These are phyloP conservation scores for Salvelinus sp. DNA, from an alignment of 2,113 vertebrate genomes.

Conservation along the genomic window DNA sequence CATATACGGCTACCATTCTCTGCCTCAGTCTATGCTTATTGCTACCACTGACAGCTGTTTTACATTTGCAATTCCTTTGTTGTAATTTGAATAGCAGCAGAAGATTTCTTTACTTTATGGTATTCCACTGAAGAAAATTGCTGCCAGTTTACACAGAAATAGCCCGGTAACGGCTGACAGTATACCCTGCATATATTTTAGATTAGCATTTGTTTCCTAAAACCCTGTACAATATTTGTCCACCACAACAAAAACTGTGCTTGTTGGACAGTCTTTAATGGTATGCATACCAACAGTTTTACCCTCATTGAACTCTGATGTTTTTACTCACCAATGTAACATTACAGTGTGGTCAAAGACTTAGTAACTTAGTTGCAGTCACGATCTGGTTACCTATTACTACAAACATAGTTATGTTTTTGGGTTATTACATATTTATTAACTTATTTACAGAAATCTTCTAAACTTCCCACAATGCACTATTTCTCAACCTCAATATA, in stretches of 20 bases:
- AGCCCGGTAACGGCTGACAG: too few species aligned
- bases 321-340: too few species aligned
- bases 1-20: not conserved
- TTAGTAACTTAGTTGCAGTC: too few species aligned
- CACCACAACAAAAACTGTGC: not conserved
- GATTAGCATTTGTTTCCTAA: not conserved
- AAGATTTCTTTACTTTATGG: not conserved
- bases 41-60: not conserved
- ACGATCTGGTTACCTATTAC: too few species aligned
- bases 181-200: not conserved
- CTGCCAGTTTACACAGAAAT: too few species aligned
- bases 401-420: too few species aligned
- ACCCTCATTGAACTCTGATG: not conserved
- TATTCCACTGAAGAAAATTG: too few species aligned
- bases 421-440: too few species aligned
- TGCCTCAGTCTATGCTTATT: not conserved
- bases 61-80: not conserved
- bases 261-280: not conserved
- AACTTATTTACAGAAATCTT: too few species aligned
- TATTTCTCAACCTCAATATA: too few species aligned
- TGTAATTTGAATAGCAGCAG: not conserved
- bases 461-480: too few species aligned
- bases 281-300: not conserved
- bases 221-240: not conserved
- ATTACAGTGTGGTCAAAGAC: too few species aligned